Conservation (phyloP, 2,113 vertebrate genomes). For the Notiomystis cincta region DNA sequence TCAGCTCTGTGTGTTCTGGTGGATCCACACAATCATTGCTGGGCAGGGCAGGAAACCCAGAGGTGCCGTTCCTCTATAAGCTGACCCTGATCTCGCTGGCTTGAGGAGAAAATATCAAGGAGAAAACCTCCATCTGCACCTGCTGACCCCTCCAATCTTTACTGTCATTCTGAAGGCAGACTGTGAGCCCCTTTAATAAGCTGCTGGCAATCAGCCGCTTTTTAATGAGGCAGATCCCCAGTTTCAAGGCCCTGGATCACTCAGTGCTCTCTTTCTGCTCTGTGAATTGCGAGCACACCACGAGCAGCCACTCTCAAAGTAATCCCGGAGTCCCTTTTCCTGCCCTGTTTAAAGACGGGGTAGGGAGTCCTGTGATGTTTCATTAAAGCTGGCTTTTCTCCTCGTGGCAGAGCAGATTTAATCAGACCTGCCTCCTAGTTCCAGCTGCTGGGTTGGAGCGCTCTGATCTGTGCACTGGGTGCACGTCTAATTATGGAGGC, state of each 20-base stretch:
- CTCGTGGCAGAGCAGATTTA: slow-evolving; percentile 61
- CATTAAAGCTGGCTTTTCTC: slow-evolving; percentile 64
- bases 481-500: slow-evolving; percentile 68
- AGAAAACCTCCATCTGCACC: neutral
- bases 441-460: slow-evolving; percentile 63
- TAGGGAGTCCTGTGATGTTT: slow-evolving; percentile 46
- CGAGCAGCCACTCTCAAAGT: neutral
- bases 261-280: neutral
- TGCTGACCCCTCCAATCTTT: neutral
- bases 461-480: slow-evolving; percentile 66
- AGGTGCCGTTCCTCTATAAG: neutral
- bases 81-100: neutral
- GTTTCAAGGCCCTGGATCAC: neutral
- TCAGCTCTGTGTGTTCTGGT: neutral
- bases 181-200: neutral
- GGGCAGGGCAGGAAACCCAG: slow-evolving; percentile 1
- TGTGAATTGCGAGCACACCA: neutral
- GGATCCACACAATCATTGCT: neutral
- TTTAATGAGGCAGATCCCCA: neutral
- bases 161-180: neutral
- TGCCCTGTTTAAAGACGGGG: neutral
- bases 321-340: neutral
- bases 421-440: slow-evolving; percentile 66
- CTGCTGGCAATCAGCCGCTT: neutral
- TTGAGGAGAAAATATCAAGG: neutral